Conservation (phyloP, 35 echinoderm and acorn worm genomes). For the Amphiura filiformis region DNA sequence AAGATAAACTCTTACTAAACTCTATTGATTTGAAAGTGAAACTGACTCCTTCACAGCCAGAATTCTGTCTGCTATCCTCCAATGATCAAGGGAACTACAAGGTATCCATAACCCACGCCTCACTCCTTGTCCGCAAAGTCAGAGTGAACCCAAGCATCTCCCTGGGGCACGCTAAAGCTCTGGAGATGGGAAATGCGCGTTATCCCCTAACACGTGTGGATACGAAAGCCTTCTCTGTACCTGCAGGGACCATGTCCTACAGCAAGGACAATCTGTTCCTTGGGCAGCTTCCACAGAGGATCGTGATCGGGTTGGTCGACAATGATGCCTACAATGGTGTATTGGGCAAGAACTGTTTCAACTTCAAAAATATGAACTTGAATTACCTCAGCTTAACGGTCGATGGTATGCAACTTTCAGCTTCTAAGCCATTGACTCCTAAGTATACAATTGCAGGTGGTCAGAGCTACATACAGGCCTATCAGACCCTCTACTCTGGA, state of each 20-base stretch:
- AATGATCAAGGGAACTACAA: slow-evolving; percentile 1
- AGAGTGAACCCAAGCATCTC: slow-evolving; percentile 21
- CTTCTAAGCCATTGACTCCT: slow-evolving; percentile 12
- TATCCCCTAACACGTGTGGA: slow-evolving; percentile 36
- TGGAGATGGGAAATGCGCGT: slow-evolving; percentile 9
- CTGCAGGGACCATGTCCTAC: slow-evolving; percentile 14
- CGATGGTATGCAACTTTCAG: not conserved
- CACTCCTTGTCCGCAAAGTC: slow-evolving; percentile 15
- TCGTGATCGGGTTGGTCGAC: slow-evolving; percentile 19
- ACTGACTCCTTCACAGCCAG: not conserved
- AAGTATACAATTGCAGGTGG: not conserved
- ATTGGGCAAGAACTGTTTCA: slow-evolving; percentile 27
- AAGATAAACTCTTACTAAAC: slow-evolving; percentile 37
- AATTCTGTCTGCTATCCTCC: slow-evolving; percentile 32
- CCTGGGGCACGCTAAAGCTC: slow-evolving; percentile 38
- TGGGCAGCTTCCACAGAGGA: slow-evolving; percentile 20
- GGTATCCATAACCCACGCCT: slow-evolving; percentile 7
- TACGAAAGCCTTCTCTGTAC: slow-evolving; percentile 28
- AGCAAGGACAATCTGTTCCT: slow-evolving; percentile 17
- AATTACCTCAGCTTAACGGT: slow-evolving; percentile 25
- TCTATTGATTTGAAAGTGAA: slow-evolving; percentile 60
- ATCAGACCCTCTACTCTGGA: slow-evolving; percentile 51
- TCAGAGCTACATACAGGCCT: slow-evolving; percentile 17
- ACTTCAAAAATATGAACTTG: slow-evolving; percentile 37
- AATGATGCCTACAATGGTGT: slow-evolving; percentile 37